Percentiles rank a stretch among this genome's conserved stretches.
Evolutionary conservation across 2,113 vertebrate species (phyloP).

Genomic region (Coreoperca whiteheadi): DNA sequence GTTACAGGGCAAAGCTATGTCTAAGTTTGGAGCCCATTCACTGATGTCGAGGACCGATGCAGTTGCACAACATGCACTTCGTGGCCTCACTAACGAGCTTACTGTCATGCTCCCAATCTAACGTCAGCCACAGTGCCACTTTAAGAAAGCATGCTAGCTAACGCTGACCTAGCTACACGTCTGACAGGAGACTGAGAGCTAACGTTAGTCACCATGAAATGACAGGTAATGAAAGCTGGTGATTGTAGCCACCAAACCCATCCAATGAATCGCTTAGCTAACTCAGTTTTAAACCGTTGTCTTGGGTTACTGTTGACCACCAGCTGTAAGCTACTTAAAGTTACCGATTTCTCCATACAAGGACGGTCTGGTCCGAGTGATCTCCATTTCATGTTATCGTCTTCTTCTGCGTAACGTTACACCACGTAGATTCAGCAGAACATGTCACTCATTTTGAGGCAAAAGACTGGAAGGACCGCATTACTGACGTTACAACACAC

Average conservation of each 20-base stretch:
- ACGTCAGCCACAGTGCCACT: not conserved
- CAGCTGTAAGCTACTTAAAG: constrained; percentile 70
- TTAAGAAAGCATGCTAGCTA: not conserved
- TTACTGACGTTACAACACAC: not conserved
- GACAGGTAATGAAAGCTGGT: not conserved
- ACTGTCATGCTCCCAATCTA: constrained; percentile 24
- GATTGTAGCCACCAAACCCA: not conserved
- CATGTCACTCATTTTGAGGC: constrained; percentile 6
- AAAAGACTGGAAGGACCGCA: constrained; percentile 5
- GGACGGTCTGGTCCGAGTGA: constrained; percentile 78
- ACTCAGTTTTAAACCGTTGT: not conserved
- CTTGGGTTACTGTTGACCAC: constrained; percentile 18
- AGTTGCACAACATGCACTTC: not conserved
- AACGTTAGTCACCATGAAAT: not conserved
- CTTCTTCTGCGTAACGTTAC: not conserved
- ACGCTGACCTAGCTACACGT: not conserved
- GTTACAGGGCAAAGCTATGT: not conserved
- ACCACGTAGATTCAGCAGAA: constrained; percentile 19
- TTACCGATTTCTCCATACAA: constrained; percentile 86
- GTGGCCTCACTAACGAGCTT: constrained; percentile 51
- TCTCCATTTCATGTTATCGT: constrained; percentile 75
- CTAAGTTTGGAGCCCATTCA: not conserved
- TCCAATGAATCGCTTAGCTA: too few relatives aligned
- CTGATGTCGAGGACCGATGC: not conserved
- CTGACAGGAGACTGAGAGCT: not conserved